A percentile compares a stretch with the other conserved stretches of the same genome.
These are phyloP conservation scores for Ctenomys sociabilis DNA, from an alignment of 2,113 vertebrate species.

Conservation along the genomic window DNA sequence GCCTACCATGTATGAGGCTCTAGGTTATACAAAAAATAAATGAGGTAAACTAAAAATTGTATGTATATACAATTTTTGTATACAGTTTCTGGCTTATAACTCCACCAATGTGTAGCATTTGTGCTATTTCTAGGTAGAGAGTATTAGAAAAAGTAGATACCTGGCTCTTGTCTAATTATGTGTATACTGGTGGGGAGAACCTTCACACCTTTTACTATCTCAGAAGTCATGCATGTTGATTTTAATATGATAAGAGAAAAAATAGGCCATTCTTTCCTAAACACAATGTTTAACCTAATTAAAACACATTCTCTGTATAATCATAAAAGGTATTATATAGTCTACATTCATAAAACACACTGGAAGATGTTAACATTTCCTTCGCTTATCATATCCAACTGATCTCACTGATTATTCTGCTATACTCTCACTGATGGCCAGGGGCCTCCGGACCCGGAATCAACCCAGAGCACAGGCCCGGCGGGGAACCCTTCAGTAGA, in stretches of 20 bases:
- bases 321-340: background rate
- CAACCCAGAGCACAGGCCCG: too few species aligned
- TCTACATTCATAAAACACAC: background rate
- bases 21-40: background rate
- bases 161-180: background rate
- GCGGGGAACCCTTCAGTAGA: too few species aligned
- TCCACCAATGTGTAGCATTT: background rate
- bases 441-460: too few species aligned
- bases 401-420: background rate
- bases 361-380: background rate
- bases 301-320: background rate
- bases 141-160: background rate
- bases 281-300: constrained; percentile 1
- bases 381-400: background rate
- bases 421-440: too few species aligned
- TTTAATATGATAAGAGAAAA: background rate
- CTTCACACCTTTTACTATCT: background rate
- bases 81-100: background rate
- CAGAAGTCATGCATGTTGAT: background rate
- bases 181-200: background rate
- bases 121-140: background rate
- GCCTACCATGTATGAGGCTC: background rate
- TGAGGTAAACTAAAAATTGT: background rate
- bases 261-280: background rate
- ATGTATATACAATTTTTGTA: background rate